phyloP scores from a whole-genome alignment of 2,888 invertebrate species.

The Nomada goodeniana region DNA sequence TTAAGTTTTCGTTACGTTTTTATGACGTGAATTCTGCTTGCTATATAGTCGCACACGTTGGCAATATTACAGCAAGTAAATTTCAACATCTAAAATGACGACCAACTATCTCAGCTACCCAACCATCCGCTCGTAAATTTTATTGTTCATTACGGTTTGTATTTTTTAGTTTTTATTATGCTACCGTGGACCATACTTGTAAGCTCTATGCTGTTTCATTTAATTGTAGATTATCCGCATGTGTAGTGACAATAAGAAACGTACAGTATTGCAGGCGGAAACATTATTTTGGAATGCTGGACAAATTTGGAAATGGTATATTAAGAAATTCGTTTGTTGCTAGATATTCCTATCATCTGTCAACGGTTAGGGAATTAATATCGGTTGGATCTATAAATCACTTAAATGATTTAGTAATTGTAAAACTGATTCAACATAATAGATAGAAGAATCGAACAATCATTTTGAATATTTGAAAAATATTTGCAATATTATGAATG shows the following conservation, averaged over 20 bases:
- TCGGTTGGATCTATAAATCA: too few species aligned
- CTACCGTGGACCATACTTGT: background rate
- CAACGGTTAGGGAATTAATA: too few species aligned
- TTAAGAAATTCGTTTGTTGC: too few species aligned
- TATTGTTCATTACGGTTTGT: slow-evolving; percentile 10
- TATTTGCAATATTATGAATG: too few species aligned
- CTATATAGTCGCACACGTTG: background rate
- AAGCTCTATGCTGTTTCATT: slow-evolving; percentile 1
- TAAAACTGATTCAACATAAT: too few species aligned
- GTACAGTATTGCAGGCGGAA: background rate
- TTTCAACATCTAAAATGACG: slow-evolving; percentile 10
- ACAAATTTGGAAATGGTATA: too few species aligned
- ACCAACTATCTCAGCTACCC: slow-evolving; percentile 7
- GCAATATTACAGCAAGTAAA: slow-evolving; percentile 8
- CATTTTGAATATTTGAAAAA: too few species aligned
- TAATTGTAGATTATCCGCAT: slow-evolving; percentile 2
- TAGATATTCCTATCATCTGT: too few species aligned
- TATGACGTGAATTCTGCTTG: background rate
- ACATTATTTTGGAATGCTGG: too few species aligned
- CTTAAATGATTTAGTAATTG: too few species aligned
- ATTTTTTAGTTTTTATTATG: slow-evolving; percentile 10
- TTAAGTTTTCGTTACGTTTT: background rate
- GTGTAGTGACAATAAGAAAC: background rate
- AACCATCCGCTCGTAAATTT: slow-evolving; percentile 6
- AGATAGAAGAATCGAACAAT: too few species aligned